A percentile compares a stretch with the other conserved stretches of the same genome.
Evolutionary conservation across 2,888 invertebrate species (phyloP).

Genomic region (Peribatodes rhomboidaria): DNA sequence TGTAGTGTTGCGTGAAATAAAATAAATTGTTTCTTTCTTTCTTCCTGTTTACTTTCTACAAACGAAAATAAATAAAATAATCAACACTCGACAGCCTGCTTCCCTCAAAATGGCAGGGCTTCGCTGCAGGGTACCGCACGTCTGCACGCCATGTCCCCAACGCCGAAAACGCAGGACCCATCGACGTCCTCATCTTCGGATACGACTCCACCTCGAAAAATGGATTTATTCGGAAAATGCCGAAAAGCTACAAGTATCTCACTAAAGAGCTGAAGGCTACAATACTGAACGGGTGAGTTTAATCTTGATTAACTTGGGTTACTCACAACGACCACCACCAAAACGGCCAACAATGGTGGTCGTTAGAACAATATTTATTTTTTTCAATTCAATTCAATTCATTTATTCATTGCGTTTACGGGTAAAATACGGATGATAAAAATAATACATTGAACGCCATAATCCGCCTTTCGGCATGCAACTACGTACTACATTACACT

Average conservation of each 20-base stretch:
- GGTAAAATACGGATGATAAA: too few relatives aligned
- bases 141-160: slow-evolving; percentile 38
- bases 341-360: too few relatives aligned
- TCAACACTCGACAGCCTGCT: slow-evolving; percentile 51
- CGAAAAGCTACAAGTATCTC: slow-evolving; percentile 90
- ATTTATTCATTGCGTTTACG: too few relatives aligned
- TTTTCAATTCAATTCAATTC: too few relatives aligned
- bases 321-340: too few relatives aligned
- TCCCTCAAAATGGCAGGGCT: slow-evolving; percentile 66
- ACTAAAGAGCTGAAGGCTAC: slow-evolving; percentile 87
- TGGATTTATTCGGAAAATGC: slow-evolving; percentile 92
- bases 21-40: too few relatives aligned
- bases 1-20: too few relatives aligned
- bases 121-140: slow-evolving; percentile 63
- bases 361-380: too few relatives aligned
- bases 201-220: slow-evolving; percentile 96
- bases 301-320: not conserved
- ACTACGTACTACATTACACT: too few relatives aligned
- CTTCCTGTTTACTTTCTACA: too few relatives aligned
- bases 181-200: slow-evolving; percentile 93
- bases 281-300: slow-evolving; percentile 89
- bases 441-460: too few relatives aligned
- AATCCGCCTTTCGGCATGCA: too few relatives aligned
- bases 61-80: not conserved
- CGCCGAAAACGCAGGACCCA: slow-evolving; percentile 46